Base-by-base conservation (phyloP, 2,888 invertebrate species). In the Heterodera filipjevi region DNA sequence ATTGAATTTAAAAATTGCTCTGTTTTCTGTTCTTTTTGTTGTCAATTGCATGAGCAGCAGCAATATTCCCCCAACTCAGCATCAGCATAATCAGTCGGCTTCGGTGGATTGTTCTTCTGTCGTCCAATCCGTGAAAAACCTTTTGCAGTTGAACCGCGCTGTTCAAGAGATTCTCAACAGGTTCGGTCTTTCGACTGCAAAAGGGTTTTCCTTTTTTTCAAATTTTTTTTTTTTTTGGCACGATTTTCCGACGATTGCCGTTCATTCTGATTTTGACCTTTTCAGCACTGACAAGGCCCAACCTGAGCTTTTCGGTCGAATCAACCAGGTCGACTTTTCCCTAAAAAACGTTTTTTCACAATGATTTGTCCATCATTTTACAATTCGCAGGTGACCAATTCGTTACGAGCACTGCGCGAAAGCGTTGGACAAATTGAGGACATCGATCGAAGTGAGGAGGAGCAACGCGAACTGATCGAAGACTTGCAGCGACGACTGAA, bases 401-500 rank as follows among this genome's bases (percentile, higher is more conserved):
- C 68, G 32, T 33, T 68, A 35, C 68, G 68, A 19, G 2, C 8
- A 14, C 35, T 68, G 33, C 32, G 27, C 44, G 76, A 39, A 30
- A 76, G 44, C 16, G 32, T 66, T 16, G 30, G 30, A 19, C 68
- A 44, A 32, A 78, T 80, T 46, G 71, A 30, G 49, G 76, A 80
- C 53, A 53, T 80, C 53, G 76, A 66, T n/a, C 66, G 76, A 30
- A 79, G 71, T 44, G 74, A 44, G 39, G 75, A 70, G 12, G 27
- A 79, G 59, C 80, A 80, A 35, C 66, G 44, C 8, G 33, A 66
- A 44, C 46, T 80, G 30, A 80, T 73, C 53, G 66, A 70, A 33
- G 76, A 79, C 68, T 59, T 80, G 12, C 49, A 39, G n/a, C 44
- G 79, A 5, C 80, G 73, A 30, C 64, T 80, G 39, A 19, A 19